Evolutionary conservation across 2,113 vertebrate genomes (phyloP).

Genomic region (Pachycephala philippinensis): DNA sequence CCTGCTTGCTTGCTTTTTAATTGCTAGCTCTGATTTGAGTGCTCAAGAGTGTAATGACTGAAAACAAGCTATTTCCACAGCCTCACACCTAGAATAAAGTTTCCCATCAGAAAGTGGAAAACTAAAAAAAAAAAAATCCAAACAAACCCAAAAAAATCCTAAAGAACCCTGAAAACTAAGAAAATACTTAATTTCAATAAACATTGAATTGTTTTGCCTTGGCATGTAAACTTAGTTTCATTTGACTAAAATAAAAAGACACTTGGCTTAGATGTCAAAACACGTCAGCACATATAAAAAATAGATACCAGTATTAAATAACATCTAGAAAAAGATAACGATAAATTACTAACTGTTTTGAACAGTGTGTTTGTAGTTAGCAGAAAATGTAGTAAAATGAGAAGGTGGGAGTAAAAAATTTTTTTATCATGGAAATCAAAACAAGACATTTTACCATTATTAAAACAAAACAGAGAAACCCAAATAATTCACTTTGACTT

Average conservation of each 20-base stretch:
- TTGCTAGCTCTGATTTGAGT: background rate
- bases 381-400: background rate
- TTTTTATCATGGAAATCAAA: constrained; percentile 6
- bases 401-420: background rate
- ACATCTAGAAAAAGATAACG: background rate
- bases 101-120: background rate
- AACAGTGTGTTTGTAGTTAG: background rate
- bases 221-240: background rate
- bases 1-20: background rate
- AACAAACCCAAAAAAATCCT: background rate
- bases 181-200: background rate
- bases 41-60: background rate
- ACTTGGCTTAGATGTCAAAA: constrained; percentile 15
- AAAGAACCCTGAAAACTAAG: background rate
- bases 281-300: background rate
- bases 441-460: background rate
- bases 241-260: constrained; percentile 16
- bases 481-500: background rate
- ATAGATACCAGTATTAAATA: background rate
- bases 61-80: background rate
- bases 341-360: background rate
- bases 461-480: constrained; percentile 8
- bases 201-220: background rate
- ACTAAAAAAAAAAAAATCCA: background rate
- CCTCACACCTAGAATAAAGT: background rate